Evolutionary conservation across 2,888 invertebrate genomes (phyloP), one percentile per base, ranked within the genome.

Genomic region (Bellardia pandia): DNA sequence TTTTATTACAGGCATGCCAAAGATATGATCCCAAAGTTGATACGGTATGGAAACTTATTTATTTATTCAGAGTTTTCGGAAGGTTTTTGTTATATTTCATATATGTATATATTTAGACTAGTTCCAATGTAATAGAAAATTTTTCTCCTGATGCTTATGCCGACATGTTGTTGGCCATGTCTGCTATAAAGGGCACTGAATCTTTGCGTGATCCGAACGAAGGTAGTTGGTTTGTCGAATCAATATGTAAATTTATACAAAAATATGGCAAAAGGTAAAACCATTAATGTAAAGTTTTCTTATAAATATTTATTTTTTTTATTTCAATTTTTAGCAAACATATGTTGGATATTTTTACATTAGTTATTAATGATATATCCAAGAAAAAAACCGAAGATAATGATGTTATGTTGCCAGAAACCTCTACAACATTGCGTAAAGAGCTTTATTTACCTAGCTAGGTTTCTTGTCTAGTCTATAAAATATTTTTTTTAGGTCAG

Each of bases 1-100:
- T 95, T 1, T 94, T 95, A 71, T 92, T 95, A 51, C 95, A 95
- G 91, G 94, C 95, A 0, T 95, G 95, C 85, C 95, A 95, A 90
- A 95, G 94, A 45, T 86, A 90, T 68, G 89, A 89, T 2, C 72
- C 88, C 1, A 84, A 85, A 33, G 64, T 86, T 11, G 85, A 83
- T 79, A 84, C 86, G 72, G 86, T 86, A 72, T 13, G 40, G 51
- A 14, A 45, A 3, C 14, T 23, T 0, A 45, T 3, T 33, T 0
- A 16, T 60, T 58, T 53, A 16, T 30, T 23, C 7, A 7, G 42
- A 42, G 9, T 9, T 9, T 48, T 48, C 13, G 4, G 13, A 48
- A 48, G 2, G 0, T 16, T n/a, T 2, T 42, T 8, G 16, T 64
- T 8, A 64, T 9, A 42, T 40, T 23, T 23, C 8, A 69, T 14